Conservation (phyloP, 2,888 invertebrate species). For the Choreutis nemorana region DNA sequence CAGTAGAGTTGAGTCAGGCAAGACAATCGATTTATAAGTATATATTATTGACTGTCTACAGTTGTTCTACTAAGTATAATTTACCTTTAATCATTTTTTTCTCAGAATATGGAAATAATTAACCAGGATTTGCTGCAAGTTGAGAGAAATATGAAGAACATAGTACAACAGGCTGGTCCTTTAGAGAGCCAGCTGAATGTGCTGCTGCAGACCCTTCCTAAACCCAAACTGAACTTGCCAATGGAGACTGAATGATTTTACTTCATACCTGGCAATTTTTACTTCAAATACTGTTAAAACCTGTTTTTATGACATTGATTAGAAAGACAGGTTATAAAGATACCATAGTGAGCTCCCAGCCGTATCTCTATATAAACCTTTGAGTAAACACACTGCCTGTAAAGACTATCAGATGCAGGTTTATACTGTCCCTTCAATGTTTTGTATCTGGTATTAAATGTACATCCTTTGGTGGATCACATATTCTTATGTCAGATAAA, state of each 20-base stretch:
- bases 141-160: slow-evolving; percentile 41
- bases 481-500: no score
- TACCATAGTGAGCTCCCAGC: no score
- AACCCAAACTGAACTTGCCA: slow-evolving; percentile 22
- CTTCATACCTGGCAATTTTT: not conserved
- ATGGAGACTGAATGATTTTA: slow-evolving; percentile 38
- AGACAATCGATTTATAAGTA: not conserved
- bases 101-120: slow-evolving; percentile 49
- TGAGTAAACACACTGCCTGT: no score
- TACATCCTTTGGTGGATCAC: no score
- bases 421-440: no score
- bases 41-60: not conserved
- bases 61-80: not conserved
- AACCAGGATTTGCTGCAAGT: slow-evolving; percentile 47
- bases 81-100: not conserved
- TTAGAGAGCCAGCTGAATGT: slow-evolving; percentile 38
- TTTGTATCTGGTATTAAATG: no score
- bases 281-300: not conserved
- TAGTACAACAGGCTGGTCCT: slow-evolving; percentile 37
- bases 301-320: no score
- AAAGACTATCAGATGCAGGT: no score
- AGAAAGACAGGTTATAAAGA: no score
- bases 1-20: not conserved
- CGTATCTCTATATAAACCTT: no score
- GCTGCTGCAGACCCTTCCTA: slow-evolving; percentile 39